Evolutionary conservation across 2,797 vertebrate genomes (phyloP), one percentile per base, ranked within the genome.

Genomic region (Chaetodon trifasciatus): DNA sequence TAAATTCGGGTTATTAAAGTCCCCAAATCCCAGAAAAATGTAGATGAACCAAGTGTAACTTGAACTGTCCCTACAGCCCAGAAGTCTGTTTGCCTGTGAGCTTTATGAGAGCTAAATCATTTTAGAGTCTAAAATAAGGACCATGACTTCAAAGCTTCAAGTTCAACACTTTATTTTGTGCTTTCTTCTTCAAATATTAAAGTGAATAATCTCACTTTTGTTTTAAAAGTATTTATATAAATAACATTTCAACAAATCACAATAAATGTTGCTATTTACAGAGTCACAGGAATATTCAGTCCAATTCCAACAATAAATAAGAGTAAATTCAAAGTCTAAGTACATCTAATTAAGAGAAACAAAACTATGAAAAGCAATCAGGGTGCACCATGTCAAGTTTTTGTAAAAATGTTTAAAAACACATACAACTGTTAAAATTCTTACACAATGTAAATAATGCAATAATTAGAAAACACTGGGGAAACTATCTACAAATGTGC

Each of bases 181-280:
- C 78, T 91, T 92, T 78, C 68, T 86, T 93, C 86, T 87, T 93
- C 90, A 91, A 94, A 93, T 89, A 91, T 83, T 78, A 87, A 94
- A 93, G 91, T 92, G 91, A 94, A 88, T 85, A 88, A 84, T 86
- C 80, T 85, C 84, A 94, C 86, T 93, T 89, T 79, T 72, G 77
- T 82, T 89, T 92, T 93, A 91, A 92, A 94, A 91, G 88, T 86
- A 92, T 91, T 90, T 91, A 87, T 91, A 95, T 95, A 95, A 95
- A 96, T 96, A 96, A 96, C 93, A 95, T 94, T 92, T 93, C 65
- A 93, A 94, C 92, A 94, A 93, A 85, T 87, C 84, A 95, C 90
- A 89, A 89, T 90, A 91, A 94, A 94, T 92, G 92, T 91, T 81
- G 70, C 72, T 89, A 93, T 95, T 87, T 94, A 95, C 94, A 95